A percentile compares a stretch with the other conserved stretches of the same genome.
phyloP scores from a whole-genome alignment of 2,113 vertebrate species.

The Anoplopoma fimbria region DNA sequence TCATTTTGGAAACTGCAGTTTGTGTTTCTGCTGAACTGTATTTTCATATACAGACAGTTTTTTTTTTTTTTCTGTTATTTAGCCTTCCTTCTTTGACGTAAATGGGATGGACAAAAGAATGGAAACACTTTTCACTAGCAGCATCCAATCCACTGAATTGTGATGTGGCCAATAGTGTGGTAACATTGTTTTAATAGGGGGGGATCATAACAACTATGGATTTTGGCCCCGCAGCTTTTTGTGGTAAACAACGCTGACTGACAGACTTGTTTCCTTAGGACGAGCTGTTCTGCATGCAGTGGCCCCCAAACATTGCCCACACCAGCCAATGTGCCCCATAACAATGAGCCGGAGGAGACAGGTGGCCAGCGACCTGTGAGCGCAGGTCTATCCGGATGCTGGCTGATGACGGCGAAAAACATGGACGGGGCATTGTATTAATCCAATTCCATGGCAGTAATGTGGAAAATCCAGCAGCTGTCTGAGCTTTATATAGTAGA shows the following conservation, averaged over 20 bases:
- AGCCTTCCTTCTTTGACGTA: neutral
- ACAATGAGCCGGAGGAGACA: conserved; percentile 62
- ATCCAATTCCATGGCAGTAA: conserved; percentile 72
- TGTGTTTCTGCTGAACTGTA: neutral
- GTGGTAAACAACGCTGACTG: neutral
- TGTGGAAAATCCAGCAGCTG: conserved; percentile 79
- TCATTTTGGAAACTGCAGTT: neutral
- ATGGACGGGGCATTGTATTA: conserved; percentile 66
- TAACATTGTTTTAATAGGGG: neutral
- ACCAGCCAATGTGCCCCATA: conserved; percentile 33
- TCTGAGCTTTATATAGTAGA: conserved; percentile 73
- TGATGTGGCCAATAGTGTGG: neutral
- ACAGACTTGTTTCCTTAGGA: conserved; percentile 23
- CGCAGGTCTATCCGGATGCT: conserved; percentile 60
- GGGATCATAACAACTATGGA: neutral
- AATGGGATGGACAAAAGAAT: neutral
- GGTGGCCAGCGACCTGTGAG: conserved; percentile 65
- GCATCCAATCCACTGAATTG: neutral
- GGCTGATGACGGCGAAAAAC: conserved; percentile 58
- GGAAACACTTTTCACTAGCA: neutral
- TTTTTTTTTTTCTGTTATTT: neutral
- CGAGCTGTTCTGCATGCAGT: conserved; percentile 20
- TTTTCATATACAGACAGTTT: neutral
- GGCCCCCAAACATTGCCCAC: conserved; percentile 7
- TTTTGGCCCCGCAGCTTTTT: conserved; percentile 9